A percentile compares a stretch with the other conserved stretches of the same genome.
These are phyloP conservation scores for Lerema accius DNA, from an alignment of 1,140 invertebrate species.

Conservation along the genomic window DNA sequence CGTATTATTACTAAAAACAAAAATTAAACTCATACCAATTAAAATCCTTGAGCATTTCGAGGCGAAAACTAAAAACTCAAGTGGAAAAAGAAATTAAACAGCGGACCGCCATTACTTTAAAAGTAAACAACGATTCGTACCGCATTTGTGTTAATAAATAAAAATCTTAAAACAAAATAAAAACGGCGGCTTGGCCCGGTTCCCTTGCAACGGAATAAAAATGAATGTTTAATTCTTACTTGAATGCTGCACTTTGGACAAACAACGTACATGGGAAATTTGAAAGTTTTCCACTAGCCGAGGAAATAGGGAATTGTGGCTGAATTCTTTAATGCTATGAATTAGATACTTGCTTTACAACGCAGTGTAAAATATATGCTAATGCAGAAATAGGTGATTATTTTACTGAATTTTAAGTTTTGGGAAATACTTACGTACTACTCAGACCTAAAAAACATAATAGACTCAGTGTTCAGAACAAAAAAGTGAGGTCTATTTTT, in stretches of 20 bases:
- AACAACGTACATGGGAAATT: slow-evolving; percentile 17
- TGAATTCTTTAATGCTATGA: not conserved
- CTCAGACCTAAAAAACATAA: too few species aligned
- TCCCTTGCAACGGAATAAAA: slow-evolving; percentile 30
- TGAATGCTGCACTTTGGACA: slow-evolving; percentile 17
- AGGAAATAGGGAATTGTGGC: slow-evolving; percentile 1
- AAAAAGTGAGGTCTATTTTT: too few species aligned
- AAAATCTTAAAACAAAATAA: slow-evolving; percentile 30
- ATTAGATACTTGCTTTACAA: not conserved
- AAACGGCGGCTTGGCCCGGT: slow-evolving; percentile 23
- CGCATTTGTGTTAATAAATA: slow-evolving; percentile 28
- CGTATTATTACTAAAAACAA: too few species aligned
- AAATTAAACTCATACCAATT: not conserved
- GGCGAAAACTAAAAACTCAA: too few species aligned
- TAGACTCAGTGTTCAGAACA: too few species aligned
- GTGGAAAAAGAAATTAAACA: too few species aligned
- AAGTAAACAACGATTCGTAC: slow-evolving; percentile 24
- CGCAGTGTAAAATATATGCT: too few species aligned
- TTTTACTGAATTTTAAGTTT: too few species aligned
- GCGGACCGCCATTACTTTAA: not conserved
- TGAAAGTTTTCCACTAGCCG: slow-evolving; percentile 7
- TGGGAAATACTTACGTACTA: too few species aligned
- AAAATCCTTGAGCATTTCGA: slow-evolving; percentile 9
- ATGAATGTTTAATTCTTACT: slow-evolving; percentile 34
- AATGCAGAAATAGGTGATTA: too few species aligned